Evolutionary conservation across 2,113 vertebrate genomes (phyloP), one percentile per base, ranked within the genome.

Genomic region (Triplophysa rosa): DNA sequence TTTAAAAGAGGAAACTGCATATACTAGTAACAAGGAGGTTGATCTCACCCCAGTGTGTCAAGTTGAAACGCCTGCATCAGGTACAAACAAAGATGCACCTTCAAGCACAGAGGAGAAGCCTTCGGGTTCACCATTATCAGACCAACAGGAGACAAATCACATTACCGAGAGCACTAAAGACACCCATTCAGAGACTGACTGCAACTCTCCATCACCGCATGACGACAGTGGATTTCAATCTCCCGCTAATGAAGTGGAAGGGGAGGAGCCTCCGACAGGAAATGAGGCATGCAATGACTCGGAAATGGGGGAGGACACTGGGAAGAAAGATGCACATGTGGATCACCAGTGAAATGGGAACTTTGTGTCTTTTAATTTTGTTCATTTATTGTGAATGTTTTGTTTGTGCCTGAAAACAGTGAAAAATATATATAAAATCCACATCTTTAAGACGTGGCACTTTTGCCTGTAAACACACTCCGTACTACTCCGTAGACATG

Each of bases 231-330:
- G 88, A 7, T 79, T 67, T 4, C 91, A 82, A 9, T 87, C 88
- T 0, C 84, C 86, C 0, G 73, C 83, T 0, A 47, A 54, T 0
- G 82, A 90, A 0, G 86, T 40, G 0, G 70, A 49, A 0, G 81
- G 88, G 80, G 67, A 5, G 11, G 2, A 68, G 1, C 40, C 4
- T 52, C 3, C 83, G 81, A 37, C 8, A 3, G 73, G 2, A 62
- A 70, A 64, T 1, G 59, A 54, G 12, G 78, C 79, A 67, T 84
- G 77, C 78, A 85, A 76, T 5, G 91, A 95, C 87, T 89, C 85
- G 80, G 91, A 93, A 90, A 89, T 82, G 0, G 91, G 88, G 1
- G 89, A 87, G 77, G 77, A 88, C 77, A 79, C 89, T 24, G 80
- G n/a, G 40, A 81, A 83, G 17, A 64, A 6, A 66, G 11, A 5